Evolutionary conservation across 2,888 invertebrate genomes (phyloP), one percentile per base, ranked within the genome.

Genomic region (Caenorhabditis sp.): DNA sequence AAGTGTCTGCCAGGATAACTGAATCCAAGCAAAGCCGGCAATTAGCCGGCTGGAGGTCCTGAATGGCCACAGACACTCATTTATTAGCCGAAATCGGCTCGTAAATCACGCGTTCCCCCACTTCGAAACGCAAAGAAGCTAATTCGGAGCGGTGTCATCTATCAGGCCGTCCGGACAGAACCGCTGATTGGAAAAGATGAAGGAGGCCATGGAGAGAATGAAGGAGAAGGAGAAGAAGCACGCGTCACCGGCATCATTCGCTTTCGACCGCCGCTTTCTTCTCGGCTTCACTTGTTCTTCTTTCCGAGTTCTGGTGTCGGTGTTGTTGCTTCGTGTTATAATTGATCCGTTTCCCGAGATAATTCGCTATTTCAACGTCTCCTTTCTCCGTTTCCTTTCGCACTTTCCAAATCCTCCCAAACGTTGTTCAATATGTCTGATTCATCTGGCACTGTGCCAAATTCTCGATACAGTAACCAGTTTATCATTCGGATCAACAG

Each of bases 341-440:
- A 76, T 76, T 76, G 76, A 76, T 76, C 76, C 61, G 60, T 76
- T 67, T 67, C 67, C n/a, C 76, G 47, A 67, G 76, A 76, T 76
- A 76, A 61, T 74, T 51, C 56, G 58, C 74, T 65, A 40, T 67
- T 76, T 76, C 61, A 61, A 60, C 76, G 35, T 67, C 76, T 68
- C n/a, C n/a, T n/a, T n/a, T 35, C 37, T 37, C 15, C 32, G 32
- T 35, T 71, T 44, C 51, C n/a, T 20, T 26, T 51, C 28, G 40
- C 53, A 44, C 50, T 58, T 62, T 68, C n/a, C n/a, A n/a, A n/a
- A n/a, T n/a, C n/a, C n/a, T n/a, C n/a, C n/a, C n/a, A n/a, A n/a
- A n/a, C n/a, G 26, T 62, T 77, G 44, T 24, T 58, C 32, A 28
- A 32, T 6, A 32, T 6, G 32, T n/a, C 18, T 13, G 47, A 1